A percentile compares a stretch with the other conserved stretches of the same genome.
Evolutionary conservation across 2,113 vertebrate species (phyloP).

Genomic region (Redunca redunca): DNA sequence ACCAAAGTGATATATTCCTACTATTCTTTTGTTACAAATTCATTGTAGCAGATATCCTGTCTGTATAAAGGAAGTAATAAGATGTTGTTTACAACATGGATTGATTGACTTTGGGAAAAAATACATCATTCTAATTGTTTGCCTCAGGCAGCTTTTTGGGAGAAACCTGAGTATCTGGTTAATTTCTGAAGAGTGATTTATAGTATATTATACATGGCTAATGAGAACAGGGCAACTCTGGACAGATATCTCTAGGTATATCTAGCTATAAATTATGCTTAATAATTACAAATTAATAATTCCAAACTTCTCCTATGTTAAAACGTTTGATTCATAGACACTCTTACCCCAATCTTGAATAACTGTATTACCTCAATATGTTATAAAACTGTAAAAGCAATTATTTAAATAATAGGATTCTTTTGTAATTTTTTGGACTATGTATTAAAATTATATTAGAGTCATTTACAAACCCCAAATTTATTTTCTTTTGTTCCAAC

Average conservation of each 20-base stretch:
- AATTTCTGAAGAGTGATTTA: slow-evolving; percentile 27
- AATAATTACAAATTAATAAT: slow-evolving; percentile 6
- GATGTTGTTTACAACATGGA: neutral
- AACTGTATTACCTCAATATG: neutral
- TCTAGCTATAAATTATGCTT: neutral
- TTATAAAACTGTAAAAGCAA: neutral
- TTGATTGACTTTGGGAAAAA: neutral
- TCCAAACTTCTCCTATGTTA: neutral
- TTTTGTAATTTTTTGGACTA: neutral
- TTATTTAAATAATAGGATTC: neutral
- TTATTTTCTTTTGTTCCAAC: slow-evolving; percentile 3
- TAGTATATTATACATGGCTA: neutral
- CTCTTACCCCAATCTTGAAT: neutral
- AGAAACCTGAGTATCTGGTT: neutral
- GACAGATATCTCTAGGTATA: neutral
- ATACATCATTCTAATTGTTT: neutral
- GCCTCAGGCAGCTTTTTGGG: neutral
- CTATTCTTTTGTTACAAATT: neutral
- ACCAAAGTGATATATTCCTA: neutral
- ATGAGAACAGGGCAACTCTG: neutral
- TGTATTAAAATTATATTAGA: neutral
- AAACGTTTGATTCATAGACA: neutral
- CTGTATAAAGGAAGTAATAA: neutral
- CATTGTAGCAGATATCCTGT: neutral
- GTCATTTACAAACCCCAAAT: neutral